Evolutionary conservation across 1,140 invertebrate species (phyloP).

Genomic region (Dendroctonus valens): DNA sequence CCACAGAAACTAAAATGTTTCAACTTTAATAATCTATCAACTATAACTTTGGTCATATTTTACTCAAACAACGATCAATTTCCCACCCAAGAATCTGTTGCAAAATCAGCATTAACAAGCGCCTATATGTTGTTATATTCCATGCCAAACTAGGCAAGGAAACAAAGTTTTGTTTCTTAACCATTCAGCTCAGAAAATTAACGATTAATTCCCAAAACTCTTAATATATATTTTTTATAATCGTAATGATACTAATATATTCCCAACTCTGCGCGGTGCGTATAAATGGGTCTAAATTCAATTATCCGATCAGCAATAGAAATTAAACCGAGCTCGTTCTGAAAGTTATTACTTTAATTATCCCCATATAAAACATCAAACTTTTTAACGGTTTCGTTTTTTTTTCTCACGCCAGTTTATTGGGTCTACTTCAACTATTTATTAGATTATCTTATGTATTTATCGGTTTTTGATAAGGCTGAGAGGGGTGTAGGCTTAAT

Average conservation of each 20-base stretch:
- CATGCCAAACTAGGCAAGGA: no score
- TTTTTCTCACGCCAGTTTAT: constrained; percentile 5
- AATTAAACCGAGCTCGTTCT: constrained; percentile 15
- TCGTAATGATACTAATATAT: constrained; percentile 20
- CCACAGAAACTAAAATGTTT: no score
- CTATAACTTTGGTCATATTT: no score
- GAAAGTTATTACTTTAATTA: constrained; percentile 29
- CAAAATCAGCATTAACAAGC: no score
- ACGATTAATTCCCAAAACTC: constrained; percentile 13
- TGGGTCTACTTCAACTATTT: constrained; percentile 13
- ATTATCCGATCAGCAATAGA: constrained; percentile 29
- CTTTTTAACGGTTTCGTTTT: constrained; percentile 10
- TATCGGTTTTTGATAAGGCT: constrained; percentile 13
- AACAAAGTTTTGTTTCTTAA: neutral
- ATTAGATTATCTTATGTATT: constrained; percentile 10
- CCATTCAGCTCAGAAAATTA: neutral
- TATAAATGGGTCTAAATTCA: constrained; percentile 29
- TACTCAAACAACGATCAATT: no score
- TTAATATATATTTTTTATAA: constrained; percentile 15
- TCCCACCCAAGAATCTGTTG: no score
- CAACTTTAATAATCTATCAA: no score
- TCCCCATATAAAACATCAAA: constrained; percentile 13
- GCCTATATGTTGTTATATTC: no score
- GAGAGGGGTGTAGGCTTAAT: neutral
- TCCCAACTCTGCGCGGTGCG: constrained; percentile 10